Percentiles rank a stretch among this genome's conserved stretches.
phyloP scores from a whole-genome alignment of 2,888 invertebrate genomes.

The Hymenopus coronatus region DNA sequence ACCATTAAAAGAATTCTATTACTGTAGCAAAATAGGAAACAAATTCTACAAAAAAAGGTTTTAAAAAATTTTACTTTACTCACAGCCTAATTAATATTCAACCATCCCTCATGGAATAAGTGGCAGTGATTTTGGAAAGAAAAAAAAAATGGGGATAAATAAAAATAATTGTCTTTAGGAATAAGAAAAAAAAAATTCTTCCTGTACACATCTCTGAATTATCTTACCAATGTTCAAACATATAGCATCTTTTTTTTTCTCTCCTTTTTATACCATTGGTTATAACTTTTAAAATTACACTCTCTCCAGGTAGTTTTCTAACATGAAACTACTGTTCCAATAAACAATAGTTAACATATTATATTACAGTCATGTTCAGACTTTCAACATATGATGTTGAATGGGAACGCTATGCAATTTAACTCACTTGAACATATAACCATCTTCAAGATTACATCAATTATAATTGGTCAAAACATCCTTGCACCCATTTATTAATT shows the following conservation, averaged over 20 bases:
- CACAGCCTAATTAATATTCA: slow-evolving; percentile 14
- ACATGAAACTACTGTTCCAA: neutral
- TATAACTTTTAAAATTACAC: neutral
- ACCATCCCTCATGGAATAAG: neutral
- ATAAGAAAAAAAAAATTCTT: neutral
- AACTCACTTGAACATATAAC: neutral
- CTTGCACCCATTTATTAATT: neutral
- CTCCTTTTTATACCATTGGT: neutral
- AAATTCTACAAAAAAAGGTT: neutral
- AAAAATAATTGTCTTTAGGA: neutral
- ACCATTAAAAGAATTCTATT: neutral
- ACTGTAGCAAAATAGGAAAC: neutral
- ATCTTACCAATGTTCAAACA: neutral
- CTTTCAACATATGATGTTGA: neutral
- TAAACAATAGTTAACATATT: slow-evolving; percentile 3
- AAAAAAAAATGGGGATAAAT: neutral
- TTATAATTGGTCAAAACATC: slow-evolving; percentile 2
- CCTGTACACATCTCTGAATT: neutral
- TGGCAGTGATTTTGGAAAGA: neutral
- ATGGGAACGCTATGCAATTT: neutral
- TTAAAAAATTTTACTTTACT: neutral
- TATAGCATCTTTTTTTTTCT: neutral
- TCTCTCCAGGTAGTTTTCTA: neutral
- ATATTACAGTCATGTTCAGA: neutral
- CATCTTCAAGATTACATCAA: neutral